Evolutionary conservation across 2,888 invertebrate genomes (phyloP).

Genomic region (Acronicta leporina): DNA sequence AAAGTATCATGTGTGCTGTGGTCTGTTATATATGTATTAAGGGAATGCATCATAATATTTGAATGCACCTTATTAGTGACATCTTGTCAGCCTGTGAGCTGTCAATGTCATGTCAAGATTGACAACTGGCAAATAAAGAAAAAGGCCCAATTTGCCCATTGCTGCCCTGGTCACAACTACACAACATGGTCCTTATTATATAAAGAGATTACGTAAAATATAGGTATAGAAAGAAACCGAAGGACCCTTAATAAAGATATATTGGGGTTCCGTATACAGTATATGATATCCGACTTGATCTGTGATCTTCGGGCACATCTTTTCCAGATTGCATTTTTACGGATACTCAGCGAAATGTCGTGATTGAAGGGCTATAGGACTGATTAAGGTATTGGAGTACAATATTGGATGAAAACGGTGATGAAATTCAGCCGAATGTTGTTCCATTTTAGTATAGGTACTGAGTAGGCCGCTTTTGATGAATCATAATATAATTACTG

Average conservation of each 20-base stretch:
- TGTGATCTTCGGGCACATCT: constrained; percentile 33
- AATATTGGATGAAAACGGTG: constrained; percentile 2
- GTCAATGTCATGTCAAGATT: no score
- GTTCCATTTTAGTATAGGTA: no score
- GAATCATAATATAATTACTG: no score
- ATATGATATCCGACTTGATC: constrained; percentile 38
- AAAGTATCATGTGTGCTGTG: no score
- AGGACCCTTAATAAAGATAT: constrained; percentile 58
- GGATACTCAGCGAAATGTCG: constrained; percentile 12
- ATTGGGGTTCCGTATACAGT: constrained; percentile 47
- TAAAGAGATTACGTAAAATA: constrained; percentile 40
- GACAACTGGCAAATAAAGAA: no score
- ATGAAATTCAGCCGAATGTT: not conserved
- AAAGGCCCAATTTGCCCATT: no score
- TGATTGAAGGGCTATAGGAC: constrained; percentile 11
- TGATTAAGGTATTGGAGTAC: constrained; percentile 11
- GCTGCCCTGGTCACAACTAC: no score
- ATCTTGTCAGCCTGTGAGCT: no score
- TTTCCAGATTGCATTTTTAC: constrained; percentile 43
- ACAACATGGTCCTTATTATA: constrained; percentile 12
- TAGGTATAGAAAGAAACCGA: constrained; percentile 40
- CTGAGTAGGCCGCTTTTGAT: no score
- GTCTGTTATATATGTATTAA: not conserved
- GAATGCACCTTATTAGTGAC: no score
- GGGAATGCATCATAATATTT: no score